Base-by-base conservation (phyloP, 2,113 vertebrate species). In the Acanthisitta chloris region DNA sequence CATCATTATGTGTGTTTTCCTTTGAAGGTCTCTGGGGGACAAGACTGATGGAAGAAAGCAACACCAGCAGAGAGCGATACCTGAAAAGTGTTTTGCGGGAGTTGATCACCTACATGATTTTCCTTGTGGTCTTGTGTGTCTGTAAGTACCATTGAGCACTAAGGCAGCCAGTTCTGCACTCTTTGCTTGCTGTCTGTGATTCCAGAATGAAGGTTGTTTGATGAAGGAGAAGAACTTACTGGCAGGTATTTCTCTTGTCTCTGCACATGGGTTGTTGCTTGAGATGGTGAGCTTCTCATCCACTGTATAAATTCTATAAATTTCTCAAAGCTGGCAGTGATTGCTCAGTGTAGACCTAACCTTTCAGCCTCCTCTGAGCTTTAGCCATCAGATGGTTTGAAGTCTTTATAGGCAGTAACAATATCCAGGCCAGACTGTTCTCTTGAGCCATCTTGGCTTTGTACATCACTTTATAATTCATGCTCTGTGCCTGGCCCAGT, bases 1-100 rank as follows among this genome's bases (percentile, higher is more conserved):
- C 13, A 38, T 87, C 14, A 25, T 67, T 78, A 9, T 36, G 3
- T 43, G 2, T 82, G 8, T 38, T 90, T 76, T 71, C n/a, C 66
- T 91, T 97, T 96, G 42, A 96, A 99, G 99, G 99, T 96, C 96
- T 99, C 74, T 99, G 99, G 99, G 99, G 99, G n/a, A 99, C 99
- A 49, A 98, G 99, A 69, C 97, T 99, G 77, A 99, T 99, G 98
- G 99, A 99, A 92, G 99, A 99, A 93, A 98, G 95, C 84, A 98
- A 98, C 97, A 98, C 97, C 91, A 99, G 98, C 94, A 97, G 99
- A 94, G 99, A 99, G 96, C 97, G 97, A 36, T 99, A 99, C 72
- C 98, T 99, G 84, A 99, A 97, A 96, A 99, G 98, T 9, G 97
- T 99, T 46, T 92, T 99, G 42, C 97, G 99, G 86, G 99, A 99